Evolutionary conservation across 2,888 invertebrate genomes (phyloP), one percentile per base, ranked within the genome.

Genomic region (Dasypogon diadema): DNA sequence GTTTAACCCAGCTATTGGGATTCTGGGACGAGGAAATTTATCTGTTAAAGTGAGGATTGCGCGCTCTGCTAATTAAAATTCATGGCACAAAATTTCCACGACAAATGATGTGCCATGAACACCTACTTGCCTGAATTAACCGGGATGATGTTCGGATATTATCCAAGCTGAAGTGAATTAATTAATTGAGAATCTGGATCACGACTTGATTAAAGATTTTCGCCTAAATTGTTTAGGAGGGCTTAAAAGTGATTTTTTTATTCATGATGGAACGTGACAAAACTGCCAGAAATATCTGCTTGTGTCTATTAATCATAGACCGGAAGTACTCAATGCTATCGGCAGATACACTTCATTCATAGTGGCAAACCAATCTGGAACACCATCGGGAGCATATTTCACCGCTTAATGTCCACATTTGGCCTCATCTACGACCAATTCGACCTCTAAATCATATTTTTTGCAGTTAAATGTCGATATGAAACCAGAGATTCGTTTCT

Each of bases 41-140:
- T 70, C 70, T 54, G 51, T 70, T 70, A 70, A n/a, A 70, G 70
- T 70, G 70, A 70, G 70, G 70, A 70, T 70, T 70, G 70, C 70
- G 70, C 70, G 37, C 37, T 70, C 34, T 54, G 70, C 70, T 70
- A 70, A 70, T 70, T 70, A 70, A 70, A 70, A 70, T 70, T 70
- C 70, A 70, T 70, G 54, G 70, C 70, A 54, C 70, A 70, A 54
- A 54, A 54, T 70, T 70, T 51, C 54, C 24, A 51, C 26, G 70
- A 70, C 70, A 70, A 70, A 70, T 70, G 70, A 70, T 46, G 54
- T 70, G 54, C 70, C 70, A 22, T 51, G 34, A 12, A 54, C 54
- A 70, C 54, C 70, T 70, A 54, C 46, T 65, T n/a, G 22, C 21
- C 65, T 12, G n/a, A n/a, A 22, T 65, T 65, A 65, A 46, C 65